Evolutionary conservation across 2,113 vertebrate genomes (phyloP).

Genomic region (Apeltes quadracus): DNA sequence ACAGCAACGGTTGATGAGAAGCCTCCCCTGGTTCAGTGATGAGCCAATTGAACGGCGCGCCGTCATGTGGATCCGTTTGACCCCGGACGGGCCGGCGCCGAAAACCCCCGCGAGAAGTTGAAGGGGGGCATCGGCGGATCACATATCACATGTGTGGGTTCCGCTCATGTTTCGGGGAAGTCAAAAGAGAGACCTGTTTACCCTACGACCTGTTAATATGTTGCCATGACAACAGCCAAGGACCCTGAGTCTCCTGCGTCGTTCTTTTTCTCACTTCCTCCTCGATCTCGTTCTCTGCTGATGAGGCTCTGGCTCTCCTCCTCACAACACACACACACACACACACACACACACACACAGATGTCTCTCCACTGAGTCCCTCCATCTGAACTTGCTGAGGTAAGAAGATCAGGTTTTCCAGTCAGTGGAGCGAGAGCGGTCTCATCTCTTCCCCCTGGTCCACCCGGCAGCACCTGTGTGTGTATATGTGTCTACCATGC

Average conservation of each 20-base stretch:
- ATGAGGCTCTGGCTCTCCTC: slow-evolving; percentile 25
- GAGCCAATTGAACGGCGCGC: slow-evolving; percentile 36
- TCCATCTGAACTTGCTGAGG: slow-evolving; percentile 82
- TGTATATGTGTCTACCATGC: slow-evolving; percentile 31
- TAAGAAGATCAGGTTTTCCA: slow-evolving; percentile 86
- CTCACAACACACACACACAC: slow-evolving; percentile 23
- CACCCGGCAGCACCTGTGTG: slow-evolving; percentile 74
- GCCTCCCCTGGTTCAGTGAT: slow-evolving; percentile 31
- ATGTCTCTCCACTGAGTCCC: slow-evolving; percentile 70
- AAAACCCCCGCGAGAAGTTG: neutral
- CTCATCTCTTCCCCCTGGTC: slow-evolving; percentile 74
- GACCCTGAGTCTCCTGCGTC: slow-evolving; percentile 42
- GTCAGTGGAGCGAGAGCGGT: slow-evolving; percentile 76
- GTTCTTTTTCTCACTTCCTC: slow-evolving; percentile 36
- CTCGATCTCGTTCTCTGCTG: slow-evolving; percentile 33
- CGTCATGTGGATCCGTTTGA: slow-evolving; percentile 40
- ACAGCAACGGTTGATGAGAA: slow-evolving; percentile 44
- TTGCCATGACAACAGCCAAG: slow-evolving; percentile 59
- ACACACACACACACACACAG: slow-evolving; percentile 63
- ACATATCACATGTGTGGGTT: slow-evolving; percentile 56
- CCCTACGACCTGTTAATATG: slow-evolving; percentile 55
- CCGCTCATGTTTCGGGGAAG: slow-evolving; percentile 52
- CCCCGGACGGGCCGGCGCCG: neutral
- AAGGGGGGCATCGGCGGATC: slow-evolving; percentile 10
- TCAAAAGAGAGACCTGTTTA: slow-evolving; percentile 71